Conservation (phyloP, 2,888 invertebrate genomes). For the Parasteatoda lunata region DNA sequence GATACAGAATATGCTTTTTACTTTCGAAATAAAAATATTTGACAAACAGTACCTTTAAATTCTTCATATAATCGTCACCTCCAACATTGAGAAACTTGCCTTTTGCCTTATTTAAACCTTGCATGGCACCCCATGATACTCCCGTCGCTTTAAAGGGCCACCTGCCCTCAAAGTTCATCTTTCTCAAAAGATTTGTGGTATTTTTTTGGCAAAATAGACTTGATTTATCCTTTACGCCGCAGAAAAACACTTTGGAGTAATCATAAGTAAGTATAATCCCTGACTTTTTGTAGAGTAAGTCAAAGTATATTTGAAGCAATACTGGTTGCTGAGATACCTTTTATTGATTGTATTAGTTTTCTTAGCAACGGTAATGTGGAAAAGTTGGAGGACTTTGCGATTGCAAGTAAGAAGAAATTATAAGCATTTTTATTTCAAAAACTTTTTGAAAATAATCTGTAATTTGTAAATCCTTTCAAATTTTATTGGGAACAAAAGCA, state of each 20-base stretch:
- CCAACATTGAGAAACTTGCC: slow-evolving; percentile 34
- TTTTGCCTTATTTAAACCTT: slow-evolving; percentile 44
- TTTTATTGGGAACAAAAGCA: no score
- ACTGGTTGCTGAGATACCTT: slow-evolving; percentile 7
- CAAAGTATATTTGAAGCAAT: background rate
- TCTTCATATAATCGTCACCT: slow-evolving; percentile 49
- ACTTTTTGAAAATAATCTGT: no score
- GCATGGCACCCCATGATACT: slow-evolving; percentile 45
- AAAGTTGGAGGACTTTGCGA: background rate
- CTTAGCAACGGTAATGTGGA: slow-evolving; percentile 11
- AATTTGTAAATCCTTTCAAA: no score
- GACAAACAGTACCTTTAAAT: slow-evolving; percentile 32
- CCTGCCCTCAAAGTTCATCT: slow-evolving; percentile 63
- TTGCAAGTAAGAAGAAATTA: no score
- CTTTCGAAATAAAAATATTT: no score
- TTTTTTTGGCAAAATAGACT: no score
- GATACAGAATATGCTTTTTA: no score
- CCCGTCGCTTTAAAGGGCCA: slow-evolving; percentile 52
- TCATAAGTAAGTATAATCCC: no score
- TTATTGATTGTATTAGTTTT: slow-evolving; percentile 15
- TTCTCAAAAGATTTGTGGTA: background rate
- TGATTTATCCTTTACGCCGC: no score
- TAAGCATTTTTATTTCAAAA: no score
- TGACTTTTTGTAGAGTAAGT: no score
- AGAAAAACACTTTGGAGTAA: no score